phyloP scores from a whole-genome alignment of 1,140 invertebrate species.

The Dendrolimus punctatus region DNA sequence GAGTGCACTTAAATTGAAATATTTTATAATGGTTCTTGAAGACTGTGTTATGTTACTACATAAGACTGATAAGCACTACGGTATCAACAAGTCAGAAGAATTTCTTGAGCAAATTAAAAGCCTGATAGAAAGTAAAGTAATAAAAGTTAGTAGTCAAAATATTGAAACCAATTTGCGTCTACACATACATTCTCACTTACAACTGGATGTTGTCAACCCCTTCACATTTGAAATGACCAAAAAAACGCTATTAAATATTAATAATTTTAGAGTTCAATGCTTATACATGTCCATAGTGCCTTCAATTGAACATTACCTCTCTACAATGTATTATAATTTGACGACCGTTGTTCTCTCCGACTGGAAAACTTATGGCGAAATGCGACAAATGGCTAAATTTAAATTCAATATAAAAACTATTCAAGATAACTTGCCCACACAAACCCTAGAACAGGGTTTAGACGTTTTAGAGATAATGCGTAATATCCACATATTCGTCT shows the following conservation, averaged over 20 bases:
- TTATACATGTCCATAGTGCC: conserved; percentile 59
- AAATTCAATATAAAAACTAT: conserved; percentile 88
- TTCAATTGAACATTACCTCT: conserved; percentile 93
- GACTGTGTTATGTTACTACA: conserved; percentile 70
- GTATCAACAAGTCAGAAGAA: conserved; percentile 29
- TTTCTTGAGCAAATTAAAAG: conserved; percentile 44
- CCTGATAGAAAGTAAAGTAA: conserved; percentile 67
- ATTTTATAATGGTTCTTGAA: conserved; percentile 77
- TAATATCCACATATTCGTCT: conserved; percentile 96
- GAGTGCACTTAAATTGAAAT: conserved; percentile 77
- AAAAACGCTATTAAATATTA: conserved; percentile 70
- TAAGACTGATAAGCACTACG: conserved; percentile 42
- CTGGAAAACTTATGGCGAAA: conserved; percentile 97
- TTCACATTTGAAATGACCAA: conserved; percentile 74
- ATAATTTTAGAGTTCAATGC: conserved; percentile 63
- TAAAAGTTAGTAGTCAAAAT: conserved; percentile 85
- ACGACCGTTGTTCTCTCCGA: conserved; percentile 97
- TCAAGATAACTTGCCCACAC: conserved; percentile 94
- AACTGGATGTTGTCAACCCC: conserved; percentile 85
- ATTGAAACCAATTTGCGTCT: conserved; percentile 94
- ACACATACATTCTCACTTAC: conserved; percentile 92
- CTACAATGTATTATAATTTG: conserved; percentile 97
- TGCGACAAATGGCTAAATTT: conserved; percentile 92
- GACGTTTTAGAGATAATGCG: conserved; percentile 98
- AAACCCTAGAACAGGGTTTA: conserved; percentile 97